These are phyloP conservation scores for Baccha elongata DNA, from an alignment of 2,888 invertebrate genomes.

Conservation along the genomic window DNA sequence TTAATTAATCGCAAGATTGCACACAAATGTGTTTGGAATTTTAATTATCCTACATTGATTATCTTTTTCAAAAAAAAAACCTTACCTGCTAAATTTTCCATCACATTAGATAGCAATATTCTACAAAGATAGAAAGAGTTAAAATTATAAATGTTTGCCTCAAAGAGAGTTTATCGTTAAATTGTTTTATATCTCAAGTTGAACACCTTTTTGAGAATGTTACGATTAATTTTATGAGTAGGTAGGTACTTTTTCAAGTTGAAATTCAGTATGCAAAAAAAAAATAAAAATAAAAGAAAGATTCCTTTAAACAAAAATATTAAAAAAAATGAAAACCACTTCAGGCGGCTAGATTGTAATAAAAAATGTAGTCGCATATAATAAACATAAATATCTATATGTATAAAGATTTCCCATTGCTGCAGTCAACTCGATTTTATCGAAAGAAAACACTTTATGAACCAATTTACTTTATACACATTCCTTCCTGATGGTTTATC, in stretches of 20 bases:
- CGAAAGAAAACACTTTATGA: slow-evolving; percentile 32
- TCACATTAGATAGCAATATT: slow-evolving; percentile 9
- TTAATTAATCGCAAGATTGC: slow-evolving; percentile 31
- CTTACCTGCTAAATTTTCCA: slow-evolving; percentile 20
- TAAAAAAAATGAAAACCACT: neutral
- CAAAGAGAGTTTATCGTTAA: neutral
- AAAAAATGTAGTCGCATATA: neutral
- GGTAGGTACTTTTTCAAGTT: neutral
- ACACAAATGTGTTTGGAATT: slow-evolving; percentile 32
- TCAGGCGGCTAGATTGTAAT: neutral
- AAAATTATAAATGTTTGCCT: neutral
- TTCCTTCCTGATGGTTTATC: slow-evolving; percentile 13
- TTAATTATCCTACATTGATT: slow-evolving; percentile 22
- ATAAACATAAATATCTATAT: neutral
- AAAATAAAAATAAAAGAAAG: neutral
- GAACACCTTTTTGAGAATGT: slow-evolving; percentile 3
- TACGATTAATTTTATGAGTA: neutral
- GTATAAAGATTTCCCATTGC: neutral
- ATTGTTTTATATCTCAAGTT: neutral
- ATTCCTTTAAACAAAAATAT: neutral
- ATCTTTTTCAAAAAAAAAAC: slow-evolving; percentile 19
- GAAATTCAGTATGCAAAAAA: neutral
- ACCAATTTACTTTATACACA: slow-evolving; percentile 23
- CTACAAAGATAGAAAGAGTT: neutral
- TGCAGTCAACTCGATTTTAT: slow-evolving; percentile 30